Percentiles rank a stretch among this genome's conserved stretches.
Conservation (phyloP, 2,113 vertebrate genomes). For the Chaenogobius annularis region DNA sequence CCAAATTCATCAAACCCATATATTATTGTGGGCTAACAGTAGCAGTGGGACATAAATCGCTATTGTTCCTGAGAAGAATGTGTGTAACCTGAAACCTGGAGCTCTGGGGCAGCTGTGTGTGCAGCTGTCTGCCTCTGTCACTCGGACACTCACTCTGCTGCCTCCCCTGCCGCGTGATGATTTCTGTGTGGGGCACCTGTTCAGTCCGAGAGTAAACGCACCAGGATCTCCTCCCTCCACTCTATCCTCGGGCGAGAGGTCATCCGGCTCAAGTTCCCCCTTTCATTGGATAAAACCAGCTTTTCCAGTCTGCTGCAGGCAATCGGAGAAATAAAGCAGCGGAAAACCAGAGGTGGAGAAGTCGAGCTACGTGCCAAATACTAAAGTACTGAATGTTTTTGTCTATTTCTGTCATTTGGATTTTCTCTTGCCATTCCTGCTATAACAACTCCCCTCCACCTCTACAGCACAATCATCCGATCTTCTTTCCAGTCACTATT, state of each 20-base stretch:
- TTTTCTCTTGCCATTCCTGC: too few species aligned
- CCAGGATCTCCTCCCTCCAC: not conserved
- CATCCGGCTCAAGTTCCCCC: conserved; percentile 69
- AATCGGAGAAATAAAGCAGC: conserved; percentile 77
- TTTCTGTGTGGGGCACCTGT: conserved; percentile 41
- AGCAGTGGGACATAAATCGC: not conserved
- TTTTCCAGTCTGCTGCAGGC: conserved; percentile 84
- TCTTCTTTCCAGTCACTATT: too few species aligned
- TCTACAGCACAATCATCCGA: too few species aligned
- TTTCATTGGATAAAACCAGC: conserved; percentile 78
- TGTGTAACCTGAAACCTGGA: conserved; percentile 4
- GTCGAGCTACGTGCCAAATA: not conserved
- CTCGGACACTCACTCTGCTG: conserved; percentile 39
- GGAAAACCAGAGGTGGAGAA: not conserved
- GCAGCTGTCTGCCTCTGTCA: conserved; percentile 56
- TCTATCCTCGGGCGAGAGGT: conserved; percentile 53
- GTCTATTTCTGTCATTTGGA: too few species aligned
- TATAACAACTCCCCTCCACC: too few species aligned
- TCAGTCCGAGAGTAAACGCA: conserved; percentile 5
- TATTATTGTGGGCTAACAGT: not conserved
- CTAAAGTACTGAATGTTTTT: too few species aligned
- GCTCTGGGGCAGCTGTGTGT: conserved; percentile 1
- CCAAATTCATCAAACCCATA: not conserved
- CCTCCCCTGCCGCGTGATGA: conserved; percentile 17
- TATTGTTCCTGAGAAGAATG: not conserved